Percentiles rank a stretch among this genome's conserved stretches.
These are phyloP conservation scores for Drosophila oshimai DNA, from an alignment of 1,140 invertebrate species.

Conservation along the genomic window DNA sequence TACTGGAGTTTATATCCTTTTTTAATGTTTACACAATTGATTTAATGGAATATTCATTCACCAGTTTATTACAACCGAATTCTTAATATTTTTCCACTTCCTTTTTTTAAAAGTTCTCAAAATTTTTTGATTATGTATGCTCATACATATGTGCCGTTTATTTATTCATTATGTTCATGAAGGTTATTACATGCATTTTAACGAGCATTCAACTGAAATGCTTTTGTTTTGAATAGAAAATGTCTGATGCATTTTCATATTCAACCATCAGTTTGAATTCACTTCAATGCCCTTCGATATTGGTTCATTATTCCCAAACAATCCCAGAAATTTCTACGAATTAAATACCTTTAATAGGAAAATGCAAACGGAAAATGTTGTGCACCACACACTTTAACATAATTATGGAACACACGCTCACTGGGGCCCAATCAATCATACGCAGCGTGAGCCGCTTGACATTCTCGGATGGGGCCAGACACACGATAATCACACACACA, in stretches of 20 bases:
- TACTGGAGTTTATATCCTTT: too few relatives aligned
- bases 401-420: slow-evolving; percentile 20
- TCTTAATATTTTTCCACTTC: too few relatives aligned
- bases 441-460: slow-evolving; percentile 50
- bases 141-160: not conserved
- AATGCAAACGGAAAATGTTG: slow-evolving; percentile 2
- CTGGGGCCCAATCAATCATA: slow-evolving; percentile 70
- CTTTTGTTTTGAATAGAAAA: slow-evolving; percentile 2
- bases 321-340: not conserved
- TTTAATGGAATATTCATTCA: too few relatives aligned
- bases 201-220: slow-evolving; percentile 10
- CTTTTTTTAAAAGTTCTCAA: not conserved
- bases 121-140: not conserved
- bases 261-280: not conserved
- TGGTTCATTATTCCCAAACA: not conserved
- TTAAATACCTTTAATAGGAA: slow-evolving; percentile 10
- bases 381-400: slow-evolving; percentile 15
- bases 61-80: too few relatives aligned
- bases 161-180: not conserved
- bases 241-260: not conserved
- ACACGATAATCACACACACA: slow-evolving; percentile 50
- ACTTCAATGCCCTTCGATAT: slow-evolving; percentile 6
- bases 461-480: slow-evolving; percentile 26
- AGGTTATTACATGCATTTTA: slow-evolving; percentile 4
- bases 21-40: too few relatives aligned